phyloP scores from a whole-genome alignment of 2,113 vertebrate genomes.

The Pachycephala philippinensis region DNA sequence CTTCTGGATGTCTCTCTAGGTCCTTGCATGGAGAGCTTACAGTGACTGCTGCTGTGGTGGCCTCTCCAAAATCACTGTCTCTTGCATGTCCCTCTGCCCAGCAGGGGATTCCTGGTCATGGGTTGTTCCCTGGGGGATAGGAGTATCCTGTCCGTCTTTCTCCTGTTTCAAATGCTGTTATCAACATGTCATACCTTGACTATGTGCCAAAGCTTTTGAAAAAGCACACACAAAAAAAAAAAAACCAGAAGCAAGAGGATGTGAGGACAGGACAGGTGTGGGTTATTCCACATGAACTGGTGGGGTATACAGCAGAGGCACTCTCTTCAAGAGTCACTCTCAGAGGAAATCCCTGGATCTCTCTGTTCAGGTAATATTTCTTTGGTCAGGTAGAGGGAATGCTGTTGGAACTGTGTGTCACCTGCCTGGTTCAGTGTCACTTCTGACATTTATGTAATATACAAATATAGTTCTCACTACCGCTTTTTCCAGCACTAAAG shows the following conservation, averaged over 20 bases:
- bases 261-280: neutral
- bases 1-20: neutral
- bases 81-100: neutral
- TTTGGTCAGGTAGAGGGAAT: neutral
- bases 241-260: neutral
- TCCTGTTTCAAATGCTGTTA: neutral
- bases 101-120: neutral
- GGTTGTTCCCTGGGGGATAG: neutral
- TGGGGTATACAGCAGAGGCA: neutral
- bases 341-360: neutral
- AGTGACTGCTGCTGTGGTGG: neutral
- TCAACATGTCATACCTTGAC: neutral
- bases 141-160: neutral
- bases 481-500: neutral
- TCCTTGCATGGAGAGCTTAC: neutral
- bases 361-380: neutral
- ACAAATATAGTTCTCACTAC: neutral
- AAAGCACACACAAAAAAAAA: neutral
- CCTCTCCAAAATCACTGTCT: neutral
- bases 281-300: neutral
- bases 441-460: slow-evolving; percentile 15
- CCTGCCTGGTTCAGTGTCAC: neutral
- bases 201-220: neutral
- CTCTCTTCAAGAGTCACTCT: neutral
- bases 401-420: neutral